Conservation (phyloP, 2,113 vertebrate species). For the Struthio camelus region DNA sequence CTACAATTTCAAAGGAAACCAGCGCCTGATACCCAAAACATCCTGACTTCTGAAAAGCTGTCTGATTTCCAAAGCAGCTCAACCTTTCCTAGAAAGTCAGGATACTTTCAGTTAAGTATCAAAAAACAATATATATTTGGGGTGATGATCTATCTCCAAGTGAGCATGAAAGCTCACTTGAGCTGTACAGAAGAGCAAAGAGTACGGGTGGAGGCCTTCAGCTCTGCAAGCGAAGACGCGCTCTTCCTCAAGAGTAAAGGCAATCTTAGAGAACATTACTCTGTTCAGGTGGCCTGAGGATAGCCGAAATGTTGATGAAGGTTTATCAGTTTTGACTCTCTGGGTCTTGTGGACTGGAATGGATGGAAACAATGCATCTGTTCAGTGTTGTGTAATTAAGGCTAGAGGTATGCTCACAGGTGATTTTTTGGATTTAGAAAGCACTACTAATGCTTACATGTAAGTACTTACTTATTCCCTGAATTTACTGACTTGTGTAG, state of each 20-base stretch:
- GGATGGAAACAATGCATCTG: neutral
- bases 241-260: neutral
- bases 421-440: neutral
- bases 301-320: neutral
- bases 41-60: neutral
- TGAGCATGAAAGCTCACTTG: neutral
- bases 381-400: neutral
- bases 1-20: neutral
- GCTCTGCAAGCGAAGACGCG: neutral
- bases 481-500: neutral
- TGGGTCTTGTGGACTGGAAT: neutral
- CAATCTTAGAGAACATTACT: neutral
- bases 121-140: neutral
- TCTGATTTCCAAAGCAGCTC: neutral
- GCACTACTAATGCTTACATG: neutral
- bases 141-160: neutral
- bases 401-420: neutral
- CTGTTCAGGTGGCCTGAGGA: neutral
- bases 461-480: neutral
- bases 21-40: neutral
- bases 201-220: neutral
- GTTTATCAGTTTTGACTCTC: neutral
- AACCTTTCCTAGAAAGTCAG: neutral
- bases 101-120: neutral
- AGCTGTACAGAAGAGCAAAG: neutral